Evolutionary conservation across 2,888 invertebrate genomes (phyloP), one percentile per base, ranked within the genome.

Genomic region (Lydus trimaculatus): DNA sequence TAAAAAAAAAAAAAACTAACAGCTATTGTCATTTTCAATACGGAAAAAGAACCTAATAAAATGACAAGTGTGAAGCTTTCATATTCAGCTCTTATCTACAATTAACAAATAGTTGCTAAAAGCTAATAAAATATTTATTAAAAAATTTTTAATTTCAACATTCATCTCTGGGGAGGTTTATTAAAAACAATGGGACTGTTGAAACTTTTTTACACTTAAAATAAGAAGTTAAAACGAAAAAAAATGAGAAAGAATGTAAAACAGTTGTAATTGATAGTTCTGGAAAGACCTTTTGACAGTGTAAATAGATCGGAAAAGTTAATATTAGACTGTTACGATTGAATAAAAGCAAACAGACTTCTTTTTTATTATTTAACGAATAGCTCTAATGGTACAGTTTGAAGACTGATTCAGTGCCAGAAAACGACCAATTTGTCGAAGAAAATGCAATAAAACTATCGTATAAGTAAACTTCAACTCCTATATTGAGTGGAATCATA

Each of bases 401-500:
- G 52, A 52, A 23, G 52, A 52, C 52, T 52, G 25, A 52, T 52
- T 52, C 52, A 23, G 23, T 52, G 52, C 52, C 52, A 52, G 52
- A 52, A 52, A 52, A 52, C 52, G 52, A 52, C 25, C 52, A 52
- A 52, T 52, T 52, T 52, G 52, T 52, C 25, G 52, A 11, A 23
- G 52, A 23, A 23, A 25, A 52, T 52, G 25, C 8, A 52, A 52
- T 52, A 52, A 52, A 52, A 52, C 52, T 52, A 52, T 52, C 20
- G 48, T 9, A 9, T 20, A 48, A 48, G 48, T 20, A 48, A 48
- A 20, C 20, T 48, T 48, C 3, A 48, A 48, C 43, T 43, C 17
- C n/a, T 48, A 48, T 48, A 48, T 48, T 48, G 48, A 48, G 20
- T 48, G 48, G 48, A 48, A 48, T 48, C 48, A 48, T 48, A 48